Conservation (phyloP, 2,888 invertebrate genomes). For the Julus scanicus region DNA sequence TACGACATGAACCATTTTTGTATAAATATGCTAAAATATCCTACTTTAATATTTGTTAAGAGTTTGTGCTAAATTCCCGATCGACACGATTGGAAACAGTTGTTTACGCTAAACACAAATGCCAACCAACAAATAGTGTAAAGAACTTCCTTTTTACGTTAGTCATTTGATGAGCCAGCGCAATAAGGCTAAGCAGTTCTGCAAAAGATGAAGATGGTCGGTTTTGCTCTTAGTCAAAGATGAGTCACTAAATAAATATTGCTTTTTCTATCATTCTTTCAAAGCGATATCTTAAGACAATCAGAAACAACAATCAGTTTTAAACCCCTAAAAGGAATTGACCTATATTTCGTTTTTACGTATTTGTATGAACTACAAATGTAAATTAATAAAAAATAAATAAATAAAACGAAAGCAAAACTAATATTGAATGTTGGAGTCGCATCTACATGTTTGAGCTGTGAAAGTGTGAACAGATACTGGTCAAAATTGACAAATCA, state of each 20-base stretch:
- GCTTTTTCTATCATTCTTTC: background rate
- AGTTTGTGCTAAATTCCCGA: background rate
- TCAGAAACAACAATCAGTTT: background rate
- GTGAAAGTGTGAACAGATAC: background rate
- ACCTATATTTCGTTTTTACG: background rate
- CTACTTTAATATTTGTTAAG: background rate
- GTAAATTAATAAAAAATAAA: background rate
- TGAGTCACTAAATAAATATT: constrained; percentile 17
- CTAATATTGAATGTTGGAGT: background rate
- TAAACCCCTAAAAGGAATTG: constrained; percentile 29
- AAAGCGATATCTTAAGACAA: background rate
- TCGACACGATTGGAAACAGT: background rate
- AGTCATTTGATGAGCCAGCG: constrained; percentile 10
- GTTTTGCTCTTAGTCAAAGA: background rate
- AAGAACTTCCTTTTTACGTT: background rate
- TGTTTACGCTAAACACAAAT: background rate
- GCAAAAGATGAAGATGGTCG: background rate
- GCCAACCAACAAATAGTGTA: background rate
- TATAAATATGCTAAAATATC: background rate
- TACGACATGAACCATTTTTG: too few species aligned
- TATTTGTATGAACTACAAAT: background rate
- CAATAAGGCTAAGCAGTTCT: background rate
- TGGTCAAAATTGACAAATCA: background rate
- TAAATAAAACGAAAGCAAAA: background rate
- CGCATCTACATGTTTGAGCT: background rate